These are phyloP conservation scores for Falco columbarius DNA, from an alignment of 2,797 vertebrate species.

Conservation along the genomic window DNA sequence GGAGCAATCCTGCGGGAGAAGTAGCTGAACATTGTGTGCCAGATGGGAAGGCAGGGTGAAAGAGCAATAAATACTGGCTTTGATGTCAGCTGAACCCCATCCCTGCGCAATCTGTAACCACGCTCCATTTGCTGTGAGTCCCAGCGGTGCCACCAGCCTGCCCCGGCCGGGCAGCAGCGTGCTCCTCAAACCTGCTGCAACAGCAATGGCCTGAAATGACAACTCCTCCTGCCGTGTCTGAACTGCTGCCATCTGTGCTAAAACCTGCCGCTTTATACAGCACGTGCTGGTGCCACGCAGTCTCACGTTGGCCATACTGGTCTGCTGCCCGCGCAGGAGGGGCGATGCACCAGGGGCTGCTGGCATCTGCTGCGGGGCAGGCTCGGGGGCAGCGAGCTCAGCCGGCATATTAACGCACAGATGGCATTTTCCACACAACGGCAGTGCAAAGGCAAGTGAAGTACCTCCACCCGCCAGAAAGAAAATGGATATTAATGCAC, in stretches of 20 bases:
- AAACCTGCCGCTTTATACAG: background rate
- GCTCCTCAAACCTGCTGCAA: background rate
- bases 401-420: background rate
- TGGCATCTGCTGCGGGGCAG: background rate
- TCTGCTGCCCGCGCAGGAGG: background rate
- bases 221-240: fast-evolving
- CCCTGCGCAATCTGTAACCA: background rate
- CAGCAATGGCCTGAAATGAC: background rate
- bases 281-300: background rate
- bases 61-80: background rate
- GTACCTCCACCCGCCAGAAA: background rate
- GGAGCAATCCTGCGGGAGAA: background rate
- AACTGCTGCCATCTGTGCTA: background rate
- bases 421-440: background rate
- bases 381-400: too few relatives aligned
- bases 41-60: background rate
- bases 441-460: background rate
- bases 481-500: background rate
- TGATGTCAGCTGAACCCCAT: background rate
- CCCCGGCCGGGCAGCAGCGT: background rate
- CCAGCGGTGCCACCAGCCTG: background rate
- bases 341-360: background rate
- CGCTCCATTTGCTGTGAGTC: background rate
- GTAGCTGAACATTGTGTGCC: background rate
- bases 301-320: fast-evolving